Conservation (phyloP, 2,888 invertebrate species). For the Cataglyphis altisquamis region DNA sequence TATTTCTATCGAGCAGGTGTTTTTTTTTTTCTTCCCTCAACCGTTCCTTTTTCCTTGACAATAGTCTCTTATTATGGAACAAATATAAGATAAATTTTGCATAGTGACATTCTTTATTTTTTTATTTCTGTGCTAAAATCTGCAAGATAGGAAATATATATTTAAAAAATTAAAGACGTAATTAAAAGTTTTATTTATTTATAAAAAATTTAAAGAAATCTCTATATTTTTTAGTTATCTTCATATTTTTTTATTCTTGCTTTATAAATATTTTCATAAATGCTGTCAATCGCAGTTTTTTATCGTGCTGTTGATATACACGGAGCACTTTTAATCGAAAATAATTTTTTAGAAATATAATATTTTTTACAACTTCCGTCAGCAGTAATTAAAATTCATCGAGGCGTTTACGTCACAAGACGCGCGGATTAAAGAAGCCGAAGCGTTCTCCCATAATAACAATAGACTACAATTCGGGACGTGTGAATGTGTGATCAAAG, state of each 20-base stretch:
- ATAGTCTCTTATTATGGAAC: not conserved
- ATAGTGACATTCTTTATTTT: not conserved
- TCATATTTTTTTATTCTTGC: no score
- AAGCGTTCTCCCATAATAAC: slow-evolving; percentile 40
- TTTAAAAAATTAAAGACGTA: not conserved
- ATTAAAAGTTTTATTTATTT: slow-evolving; percentile 7
- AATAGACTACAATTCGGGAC: slow-evolving; percentile 36
- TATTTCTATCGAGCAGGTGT: slow-evolving; percentile 12
- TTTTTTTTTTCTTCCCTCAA: slow-evolving; percentile 5
- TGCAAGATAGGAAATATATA: not conserved
- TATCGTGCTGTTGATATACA: not conserved
- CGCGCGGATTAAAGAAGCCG: slow-evolving; percentile 14
- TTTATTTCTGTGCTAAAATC: not conserved
- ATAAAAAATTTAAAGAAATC: not conserved
- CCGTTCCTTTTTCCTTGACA: slow-evolving; percentile 4
- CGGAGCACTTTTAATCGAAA: not conserved
- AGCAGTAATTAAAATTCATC: not conserved
- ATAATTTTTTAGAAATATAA: not conserved
- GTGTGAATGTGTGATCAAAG: slow-evolving; percentile 67
- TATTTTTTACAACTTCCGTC: not conserved
- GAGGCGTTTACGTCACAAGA: not conserved
- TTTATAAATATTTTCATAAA: not conserved
- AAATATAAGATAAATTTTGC: not conserved
- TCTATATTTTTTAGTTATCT: not conserved
- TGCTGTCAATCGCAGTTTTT: not conserved